Evolutionary conservation across 2,797 vertebrate genomes (phyloP).

Genomic region (Kryptopterus vitreolus): DNA sequence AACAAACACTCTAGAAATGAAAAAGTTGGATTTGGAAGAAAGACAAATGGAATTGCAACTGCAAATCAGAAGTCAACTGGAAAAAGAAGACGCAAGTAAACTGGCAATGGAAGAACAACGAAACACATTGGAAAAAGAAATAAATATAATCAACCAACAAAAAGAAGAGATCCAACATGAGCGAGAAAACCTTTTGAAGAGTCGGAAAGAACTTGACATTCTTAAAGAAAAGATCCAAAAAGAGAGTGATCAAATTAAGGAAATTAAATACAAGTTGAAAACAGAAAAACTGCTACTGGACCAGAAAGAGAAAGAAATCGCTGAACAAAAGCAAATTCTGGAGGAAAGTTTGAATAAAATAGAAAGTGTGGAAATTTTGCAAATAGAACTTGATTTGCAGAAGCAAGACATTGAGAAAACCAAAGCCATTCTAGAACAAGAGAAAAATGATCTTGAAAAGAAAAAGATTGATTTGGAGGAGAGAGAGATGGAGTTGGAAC

Average conservation of each 20-base stretch:
- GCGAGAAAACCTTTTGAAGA: neutral
- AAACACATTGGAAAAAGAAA: constrained; percentile 22
- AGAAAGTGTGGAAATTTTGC: neutral
- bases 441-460: too few species aligned
- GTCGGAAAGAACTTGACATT: neutral
- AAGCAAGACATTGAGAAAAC: too few species aligned
- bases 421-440: too few species aligned
- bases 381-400: too few species aligned
- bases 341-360: constrained; percentile 1
- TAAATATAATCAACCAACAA: neutral
- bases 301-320: neutral
- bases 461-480: too few species aligned
- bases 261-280: neutral
- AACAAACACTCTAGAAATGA: neutral
- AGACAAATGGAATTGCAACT: constrained; percentile 4
- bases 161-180: constrained; percentile 31
- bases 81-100: neutral
- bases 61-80: neutral
- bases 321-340: constrained; percentile 22
- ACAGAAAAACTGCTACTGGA: neutral
- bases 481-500: too few species aligned
- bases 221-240: constrained; percentile 11
- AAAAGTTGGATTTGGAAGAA: constrained; percentile 23
- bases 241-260: constrained; percentile 7
- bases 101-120: neutral